Percentiles rank a stretch among this genome's conserved stretches.
Evolutionary conservation across 2,113 vertebrate genomes (phyloP).

Genomic region (Bubo blakistoni): DNA sequence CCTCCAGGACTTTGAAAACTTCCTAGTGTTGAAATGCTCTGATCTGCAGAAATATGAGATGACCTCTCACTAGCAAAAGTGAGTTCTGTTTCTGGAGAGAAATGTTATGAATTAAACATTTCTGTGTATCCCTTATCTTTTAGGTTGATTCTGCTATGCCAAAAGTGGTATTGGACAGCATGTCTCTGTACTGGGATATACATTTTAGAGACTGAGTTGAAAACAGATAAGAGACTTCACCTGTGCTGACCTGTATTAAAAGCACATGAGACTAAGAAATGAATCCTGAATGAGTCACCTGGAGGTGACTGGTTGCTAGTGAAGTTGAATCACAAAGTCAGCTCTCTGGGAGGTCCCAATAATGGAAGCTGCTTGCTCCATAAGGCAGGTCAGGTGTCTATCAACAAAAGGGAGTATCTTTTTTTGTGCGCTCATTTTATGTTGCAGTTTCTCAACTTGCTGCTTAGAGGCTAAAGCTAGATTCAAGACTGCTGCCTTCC

Average conservation of each 20-base stretch:
- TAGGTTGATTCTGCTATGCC: not conserved
- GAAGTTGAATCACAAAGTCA: not conserved
- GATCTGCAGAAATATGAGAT: not conserved
- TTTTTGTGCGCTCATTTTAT: not conserved
- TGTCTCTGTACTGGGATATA: not conserved
- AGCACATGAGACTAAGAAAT: not conserved
- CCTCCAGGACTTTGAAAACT: not conserved
- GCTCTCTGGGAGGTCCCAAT: not conserved
- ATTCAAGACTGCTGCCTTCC: not conserved
- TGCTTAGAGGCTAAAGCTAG: not conserved
- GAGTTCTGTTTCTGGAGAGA: not conserved
- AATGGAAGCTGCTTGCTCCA: not conserved
- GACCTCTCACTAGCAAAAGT: not conserved
- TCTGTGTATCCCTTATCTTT: not conserved
- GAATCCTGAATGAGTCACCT: not conserved
- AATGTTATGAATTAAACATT: not conserved
- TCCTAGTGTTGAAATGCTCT: not conserved
- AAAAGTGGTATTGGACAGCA: not conserved
- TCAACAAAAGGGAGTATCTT: not conserved
- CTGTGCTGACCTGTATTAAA: not conserved
- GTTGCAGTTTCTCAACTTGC: not conserved
- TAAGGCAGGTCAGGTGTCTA: not conserved
- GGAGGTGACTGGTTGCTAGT: not conserved
- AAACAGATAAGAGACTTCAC: not conserved
- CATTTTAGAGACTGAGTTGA: not conserved